phyloP scores from a whole-genome alignment of 2,113 vertebrate species.

The Indicator indicator region DNA sequence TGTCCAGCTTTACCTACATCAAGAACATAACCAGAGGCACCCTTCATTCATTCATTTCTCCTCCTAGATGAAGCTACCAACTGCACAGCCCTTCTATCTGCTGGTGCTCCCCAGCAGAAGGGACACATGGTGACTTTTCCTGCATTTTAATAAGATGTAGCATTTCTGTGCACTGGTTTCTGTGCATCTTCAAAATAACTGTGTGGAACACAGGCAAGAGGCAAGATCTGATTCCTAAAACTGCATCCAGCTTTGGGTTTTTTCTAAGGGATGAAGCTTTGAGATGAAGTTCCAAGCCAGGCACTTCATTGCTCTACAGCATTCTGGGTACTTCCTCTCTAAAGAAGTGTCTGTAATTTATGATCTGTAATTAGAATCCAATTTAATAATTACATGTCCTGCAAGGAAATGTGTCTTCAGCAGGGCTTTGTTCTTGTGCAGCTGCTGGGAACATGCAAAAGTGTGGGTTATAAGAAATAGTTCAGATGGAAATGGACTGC shows the following conservation, averaged over 20 bases:
- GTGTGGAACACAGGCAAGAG: background rate
- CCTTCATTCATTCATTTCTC: background rate
- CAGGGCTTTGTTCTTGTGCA: constrained; percentile 50
- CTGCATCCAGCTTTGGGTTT: too few species aligned
- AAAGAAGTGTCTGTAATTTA: constrained; percentile 34
- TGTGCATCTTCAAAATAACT: background rate
- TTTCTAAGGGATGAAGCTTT: background rate
- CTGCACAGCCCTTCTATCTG: background rate
- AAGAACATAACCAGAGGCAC: background rate
- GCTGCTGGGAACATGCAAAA: constrained; percentile 26
- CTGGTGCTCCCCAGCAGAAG: background rate
- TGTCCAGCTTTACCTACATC: background rate
- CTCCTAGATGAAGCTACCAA: background rate
- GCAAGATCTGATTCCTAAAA: background rate
- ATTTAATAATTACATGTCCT: constrained; percentile 62
- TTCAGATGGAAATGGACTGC: background rate
- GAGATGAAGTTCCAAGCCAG: background rate
- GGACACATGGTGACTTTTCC: background rate
- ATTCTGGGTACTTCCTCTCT: background rate
- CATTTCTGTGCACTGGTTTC: background rate
- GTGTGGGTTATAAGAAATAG: background rate
- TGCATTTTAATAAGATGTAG: background rate
- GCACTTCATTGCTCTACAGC: background rate
- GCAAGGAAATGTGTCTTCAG: constrained; percentile 53
- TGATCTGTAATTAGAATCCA: constrained; percentile 58